Percentiles rank a stretch among this genome's conserved stretches.
Conservation (phyloP, 2,888 invertebrate genomes). For the Lobophora halterata region DNA sequence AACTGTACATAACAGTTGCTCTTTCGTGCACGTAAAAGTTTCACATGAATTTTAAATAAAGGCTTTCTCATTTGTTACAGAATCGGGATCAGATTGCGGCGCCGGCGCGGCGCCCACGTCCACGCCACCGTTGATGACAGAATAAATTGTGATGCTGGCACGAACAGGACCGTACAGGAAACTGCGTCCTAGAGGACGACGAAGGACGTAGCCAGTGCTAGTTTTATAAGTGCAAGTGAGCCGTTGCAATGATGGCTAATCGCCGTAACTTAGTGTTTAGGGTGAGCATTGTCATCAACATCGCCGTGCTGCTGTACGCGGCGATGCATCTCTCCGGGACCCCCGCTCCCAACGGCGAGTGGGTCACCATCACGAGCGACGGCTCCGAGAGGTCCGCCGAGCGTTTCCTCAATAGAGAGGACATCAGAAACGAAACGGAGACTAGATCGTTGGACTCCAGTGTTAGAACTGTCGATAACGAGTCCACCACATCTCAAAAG, state of each 20-base stretch:
- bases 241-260: conserved; percentile 71
- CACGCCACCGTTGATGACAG: conserved; percentile 64
- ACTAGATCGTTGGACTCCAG: conserved; percentile 45
- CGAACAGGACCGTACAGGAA: conserved; percentile 73
- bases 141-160: conserved; percentile 79
- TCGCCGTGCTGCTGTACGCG: conserved; percentile 86
- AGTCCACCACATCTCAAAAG: conserved; percentile 66
- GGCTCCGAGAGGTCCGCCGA: conserved; percentile 59
- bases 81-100: conserved; percentile 49
- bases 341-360: conserved; percentile 52
- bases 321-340: conserved; percentile 82
- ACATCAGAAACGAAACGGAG: conserved; percentile 55
- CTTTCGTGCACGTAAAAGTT: conserved; percentile 12
- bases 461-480: conserved; percentile 46
- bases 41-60: conserved; percentile 9
- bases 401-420: conserved; percentile 50
- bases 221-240: conserved; percentile 68
- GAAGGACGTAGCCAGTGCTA: conserved; percentile 67
- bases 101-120: conserved; percentile 59
- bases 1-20: conserved; percentile 9
- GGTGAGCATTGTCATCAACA: conserved; percentile 87
- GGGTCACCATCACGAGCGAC: conserved; percentile 63
- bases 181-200: conserved; percentile 79
- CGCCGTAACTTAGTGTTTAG: conserved; percentile 86
- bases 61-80: conserved; percentile 54